Evolutionary conservation across 2,888 invertebrate species (phyloP).

Genomic region (Ctenicera cuprea): DNA sequence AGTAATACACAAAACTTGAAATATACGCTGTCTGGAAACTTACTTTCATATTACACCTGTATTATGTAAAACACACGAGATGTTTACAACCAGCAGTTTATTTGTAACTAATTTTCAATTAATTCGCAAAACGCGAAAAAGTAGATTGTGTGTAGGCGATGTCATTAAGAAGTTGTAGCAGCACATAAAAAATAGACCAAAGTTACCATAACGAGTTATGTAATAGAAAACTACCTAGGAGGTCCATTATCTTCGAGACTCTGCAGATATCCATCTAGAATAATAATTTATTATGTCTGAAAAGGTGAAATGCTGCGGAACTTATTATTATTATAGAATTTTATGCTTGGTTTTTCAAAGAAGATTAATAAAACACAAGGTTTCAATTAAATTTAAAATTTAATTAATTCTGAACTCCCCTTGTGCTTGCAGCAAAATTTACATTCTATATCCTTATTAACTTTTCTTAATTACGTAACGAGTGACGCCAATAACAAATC

Average conservation of each 20-base stretch:
- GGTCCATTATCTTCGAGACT: background rate
- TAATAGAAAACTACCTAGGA: background rate
- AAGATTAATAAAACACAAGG: too few species aligned
- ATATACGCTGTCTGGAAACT: background rate
- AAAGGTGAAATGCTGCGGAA: too few species aligned
- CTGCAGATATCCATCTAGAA: background rate
- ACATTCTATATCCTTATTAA: too few species aligned
- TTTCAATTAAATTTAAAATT: too few species aligned
- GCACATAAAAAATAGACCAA: too few species aligned
- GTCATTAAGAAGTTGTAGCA: background rate
- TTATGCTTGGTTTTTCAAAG: too few species aligned
- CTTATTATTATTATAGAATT: too few species aligned
- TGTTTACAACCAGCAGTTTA: background rate
- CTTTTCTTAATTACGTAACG: too few species aligned
- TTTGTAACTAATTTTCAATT: slow-evolving; percentile 13
- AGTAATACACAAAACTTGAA: slow-evolving; percentile 2
- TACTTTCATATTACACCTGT: background rate
- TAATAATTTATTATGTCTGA: background rate
- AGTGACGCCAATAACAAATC: too few species aligned
- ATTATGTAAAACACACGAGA: background rate
- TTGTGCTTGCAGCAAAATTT: too few species aligned
- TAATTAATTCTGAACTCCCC: too few species aligned
- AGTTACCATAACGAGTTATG: too few species aligned
- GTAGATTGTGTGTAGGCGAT: background rate
- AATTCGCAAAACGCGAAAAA: background rate